These are phyloP conservation scores for Glaucidium brasilianum DNA, from an alignment of 2,113 vertebrate genomes.

Conservation along the genomic window DNA sequence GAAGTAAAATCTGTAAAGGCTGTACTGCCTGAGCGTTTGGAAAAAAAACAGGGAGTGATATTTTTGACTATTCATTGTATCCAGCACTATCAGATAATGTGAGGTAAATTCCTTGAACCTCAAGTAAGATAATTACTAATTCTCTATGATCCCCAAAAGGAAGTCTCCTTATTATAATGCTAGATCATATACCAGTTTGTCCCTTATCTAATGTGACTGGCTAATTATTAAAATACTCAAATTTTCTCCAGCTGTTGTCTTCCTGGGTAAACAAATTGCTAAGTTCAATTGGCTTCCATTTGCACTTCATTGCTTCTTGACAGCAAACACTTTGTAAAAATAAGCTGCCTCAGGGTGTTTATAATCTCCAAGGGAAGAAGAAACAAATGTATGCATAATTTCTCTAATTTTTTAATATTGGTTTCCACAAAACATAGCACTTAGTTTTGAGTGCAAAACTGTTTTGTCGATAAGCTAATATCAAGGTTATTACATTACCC, in stretches of 20 bases:
- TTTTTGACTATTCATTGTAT: neutral
- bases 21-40: neutral
- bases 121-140: constrained; percentile 47
- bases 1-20: neutral
- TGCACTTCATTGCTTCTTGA: constrained; percentile 72
- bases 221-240: constrained; percentile 66
- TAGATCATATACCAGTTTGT: constrained; percentile 16
- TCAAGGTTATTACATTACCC: neutral
- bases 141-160: neutral
- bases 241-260: constrained; percentile 68
- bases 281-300: constrained; percentile 63
- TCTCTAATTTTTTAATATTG: constrained; percentile 2
- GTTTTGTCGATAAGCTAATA: neutral
- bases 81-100: neutral
- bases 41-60: neutral
- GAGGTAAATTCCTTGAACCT: constrained; percentile 23
- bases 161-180: constrained; percentile 51
- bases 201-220: constrained; percentile 35
- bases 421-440: neutral
- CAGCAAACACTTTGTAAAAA: constrained; percentile 58
- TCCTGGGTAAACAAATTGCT: constrained; percentile 65
- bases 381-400: constrained; percentile 41
- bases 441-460: neutral
- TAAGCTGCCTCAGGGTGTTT: constrained; percentile 41
- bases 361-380: constrained; percentile 47